Percentiles rank a stretch among this genome's conserved stretches.
phyloP scores from a whole-genome alignment of 2,888 invertebrate genomes.

The Spisula solida region DNA sequence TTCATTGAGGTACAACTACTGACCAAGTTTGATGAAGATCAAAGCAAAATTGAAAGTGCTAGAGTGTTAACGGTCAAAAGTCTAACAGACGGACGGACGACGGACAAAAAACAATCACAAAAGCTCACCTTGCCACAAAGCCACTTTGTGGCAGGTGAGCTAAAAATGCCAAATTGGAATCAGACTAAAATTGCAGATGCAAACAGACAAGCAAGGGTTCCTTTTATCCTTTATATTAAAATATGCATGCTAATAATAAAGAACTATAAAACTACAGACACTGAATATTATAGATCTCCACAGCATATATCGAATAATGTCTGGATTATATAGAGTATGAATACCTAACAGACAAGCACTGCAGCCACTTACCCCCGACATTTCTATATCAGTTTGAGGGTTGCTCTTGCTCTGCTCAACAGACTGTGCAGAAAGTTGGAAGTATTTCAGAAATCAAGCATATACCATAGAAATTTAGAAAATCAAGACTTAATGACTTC shows the following conservation, averaged over 20 bases:
- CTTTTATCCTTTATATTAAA: not conserved
- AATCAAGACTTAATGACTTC: not conserved
- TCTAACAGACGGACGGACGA: no score
- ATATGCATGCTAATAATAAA: constrained; percentile 9
- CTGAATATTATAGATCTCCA: not conserved
- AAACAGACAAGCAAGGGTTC: not conserved
- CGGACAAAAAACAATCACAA: no score
- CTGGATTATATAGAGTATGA: not conserved
- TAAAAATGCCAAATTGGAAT: no score
- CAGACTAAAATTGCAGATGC: not conserved
- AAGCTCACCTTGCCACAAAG: no score
- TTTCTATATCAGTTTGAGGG: constrained; percentile 67
- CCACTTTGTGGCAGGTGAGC: no score
- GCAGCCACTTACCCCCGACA: constrained; percentile 72
- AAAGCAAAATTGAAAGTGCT: no score
- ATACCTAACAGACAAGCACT: not conserved
- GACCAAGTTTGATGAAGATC: no score
- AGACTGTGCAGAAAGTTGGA: constrained; percentile 65
- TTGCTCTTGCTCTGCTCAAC: constrained; percentile 56
- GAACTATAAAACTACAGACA: constrained; percentile 5
- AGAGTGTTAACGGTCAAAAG: no score
- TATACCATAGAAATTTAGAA: constrained; percentile 11
- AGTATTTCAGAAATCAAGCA: constrained; percentile 37
- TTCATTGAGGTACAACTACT: no score
- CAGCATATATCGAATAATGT: not conserved